These are phyloP conservation scores for Ischnus inquisitorius DNA, from an alignment of 2,888 invertebrate species.

Conservation along the genomic window DNA sequence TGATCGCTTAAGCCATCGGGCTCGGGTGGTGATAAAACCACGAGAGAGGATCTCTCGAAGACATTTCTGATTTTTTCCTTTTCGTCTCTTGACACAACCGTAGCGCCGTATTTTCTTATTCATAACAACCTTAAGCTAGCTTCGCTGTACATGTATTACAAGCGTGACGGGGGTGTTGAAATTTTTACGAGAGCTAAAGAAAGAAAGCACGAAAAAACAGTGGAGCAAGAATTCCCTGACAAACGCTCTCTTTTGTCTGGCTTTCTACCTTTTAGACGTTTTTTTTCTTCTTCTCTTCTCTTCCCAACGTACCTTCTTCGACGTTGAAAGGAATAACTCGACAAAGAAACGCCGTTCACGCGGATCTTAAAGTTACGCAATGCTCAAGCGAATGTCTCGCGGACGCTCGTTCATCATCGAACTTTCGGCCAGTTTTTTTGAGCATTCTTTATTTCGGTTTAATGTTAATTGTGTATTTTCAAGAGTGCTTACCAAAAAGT, in stretches of 20 bases:
- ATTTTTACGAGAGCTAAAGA: slow-evolving; percentile 44
- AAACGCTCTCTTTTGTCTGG: slow-evolving; percentile 47
- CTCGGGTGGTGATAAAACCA: slow-evolving; percentile 12
- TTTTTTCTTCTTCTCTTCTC: slow-evolving; percentile 16
- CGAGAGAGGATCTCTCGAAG: slow-evolving; percentile 36
- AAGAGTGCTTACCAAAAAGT: slow-evolving; percentile 87
- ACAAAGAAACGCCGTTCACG: neutral
- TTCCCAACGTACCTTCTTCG: neutral
- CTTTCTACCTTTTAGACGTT: neutral
- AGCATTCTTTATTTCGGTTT: neutral
- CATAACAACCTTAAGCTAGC: slow-evolving; percentile 13
- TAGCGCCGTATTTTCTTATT: slow-evolving; percentile 47
- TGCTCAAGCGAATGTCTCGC: slow-evolving; percentile 2
- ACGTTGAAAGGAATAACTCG: slow-evolving; percentile 20
- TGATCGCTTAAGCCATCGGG: slow-evolving; percentile 36
- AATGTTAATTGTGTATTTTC: neutral
- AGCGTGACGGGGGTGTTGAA: slow-evolving; percentile 32
- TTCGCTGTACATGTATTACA: slow-evolving; percentile 24
- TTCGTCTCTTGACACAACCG: slow-evolving; percentile 14
- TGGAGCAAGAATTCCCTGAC: slow-evolving; percentile 15
- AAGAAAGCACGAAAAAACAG: slow-evolving; percentile 31
- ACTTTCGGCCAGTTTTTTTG: neutral
- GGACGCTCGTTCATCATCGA: slow-evolving; percentile 1
- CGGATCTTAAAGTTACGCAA: neutral
- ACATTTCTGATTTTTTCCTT: slow-evolving; percentile 12